Conservation (phyloP, 1,140 invertebrate species). For the Harlomillsia oculata region DNA sequence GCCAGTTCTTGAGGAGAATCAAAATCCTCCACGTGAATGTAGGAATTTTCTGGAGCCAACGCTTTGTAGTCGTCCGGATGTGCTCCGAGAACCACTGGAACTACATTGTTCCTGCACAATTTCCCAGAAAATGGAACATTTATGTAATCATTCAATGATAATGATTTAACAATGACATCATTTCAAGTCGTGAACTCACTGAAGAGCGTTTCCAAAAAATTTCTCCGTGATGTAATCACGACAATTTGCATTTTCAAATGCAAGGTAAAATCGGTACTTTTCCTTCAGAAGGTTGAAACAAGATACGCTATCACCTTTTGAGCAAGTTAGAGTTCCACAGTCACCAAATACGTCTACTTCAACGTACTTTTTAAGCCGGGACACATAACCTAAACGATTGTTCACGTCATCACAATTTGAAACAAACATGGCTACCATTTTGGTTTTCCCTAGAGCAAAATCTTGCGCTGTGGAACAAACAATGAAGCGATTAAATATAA, state of each 20-base stretch:
- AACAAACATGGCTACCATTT: constrained; percentile 53
- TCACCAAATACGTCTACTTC: constrained; percentile 56
- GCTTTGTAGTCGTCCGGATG: constrained; percentile 43
- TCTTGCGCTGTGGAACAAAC: neutral
- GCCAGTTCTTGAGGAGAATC: constrained; percentile 45
- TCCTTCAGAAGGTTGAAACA: constrained; percentile 54
- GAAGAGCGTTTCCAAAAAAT: constrained; percentile 82
- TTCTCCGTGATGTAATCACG: constrained; percentile 94
- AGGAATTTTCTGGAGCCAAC: constrained; percentile 55
- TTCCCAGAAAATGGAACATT: constrained; percentile 92
- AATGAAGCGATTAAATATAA: too few species aligned
- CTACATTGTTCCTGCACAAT: constrained; percentile 46
- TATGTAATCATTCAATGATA: constrained; percentile 38
- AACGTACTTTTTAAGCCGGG: constrained; percentile 47
- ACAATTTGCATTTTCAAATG: constrained; percentile 59
- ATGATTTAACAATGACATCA: constrained; percentile 43
- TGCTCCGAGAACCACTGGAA: constrained; percentile 61
- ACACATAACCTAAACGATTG: constrained; percentile 47
- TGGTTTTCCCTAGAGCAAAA: constrained; percentile 40
- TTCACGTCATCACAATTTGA: constrained; percentile 50
- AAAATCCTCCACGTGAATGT: constrained; percentile 50
- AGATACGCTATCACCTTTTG: constrained; percentile 51
- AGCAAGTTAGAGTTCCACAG: constrained; percentile 48
- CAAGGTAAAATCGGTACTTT: constrained; percentile 94
- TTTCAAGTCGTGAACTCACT: constrained; percentile 46